Evolutionary conservation across 2,113 vertebrate species (phyloP), one percentile per base, ranked within the genome.

Genomic region (Campylomormyrus tamandua): DNA sequence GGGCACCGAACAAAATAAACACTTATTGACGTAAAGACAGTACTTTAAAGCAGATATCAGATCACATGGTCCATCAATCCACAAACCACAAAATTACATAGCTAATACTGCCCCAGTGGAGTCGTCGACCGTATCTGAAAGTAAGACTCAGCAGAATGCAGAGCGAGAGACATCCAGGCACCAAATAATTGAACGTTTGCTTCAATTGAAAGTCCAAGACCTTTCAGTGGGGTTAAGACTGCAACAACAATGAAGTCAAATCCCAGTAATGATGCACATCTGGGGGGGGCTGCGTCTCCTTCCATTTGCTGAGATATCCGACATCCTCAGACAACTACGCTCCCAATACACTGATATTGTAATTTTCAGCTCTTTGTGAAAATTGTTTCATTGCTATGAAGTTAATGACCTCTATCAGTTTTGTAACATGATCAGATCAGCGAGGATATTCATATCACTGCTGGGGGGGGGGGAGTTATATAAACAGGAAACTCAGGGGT

Each of bases 71-170:
- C 92, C 93, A 93, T 92, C 92, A 92, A 87, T 94, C 94, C 92
- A 90, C 94, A 95, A 94, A 95, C 95, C 95, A 94, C 94, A 90
- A 96, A 96, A 96, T 96, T 94, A 94, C 93, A 96, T 92, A 92
- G 89, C 92, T 93, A 94, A 96, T 95, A 95, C 94, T 94, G 90
- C 92, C 80, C 91, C 93, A 77, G 87, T 91, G 62, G 92, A 92
- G 92, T 94, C 52, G 90, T 90, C 92, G 91, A 93, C 92, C 87
- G 90, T 89, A 86, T 92, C 92, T 89, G 92, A 92, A 95, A 90
- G 90, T 93, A 91, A 93, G 93, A 91, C 93, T 95, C 93, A 90
- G 92, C 87, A n/a, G 92, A 94, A 91, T 56, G 90, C 89, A 80
- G 90, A 91, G 91, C 70, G 90, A 91, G 93, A 96, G 95, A 96